phyloP scores from a whole-genome alignment of 2,113 vertebrate species.

The Thalassarche chlororhynchos region DNA sequence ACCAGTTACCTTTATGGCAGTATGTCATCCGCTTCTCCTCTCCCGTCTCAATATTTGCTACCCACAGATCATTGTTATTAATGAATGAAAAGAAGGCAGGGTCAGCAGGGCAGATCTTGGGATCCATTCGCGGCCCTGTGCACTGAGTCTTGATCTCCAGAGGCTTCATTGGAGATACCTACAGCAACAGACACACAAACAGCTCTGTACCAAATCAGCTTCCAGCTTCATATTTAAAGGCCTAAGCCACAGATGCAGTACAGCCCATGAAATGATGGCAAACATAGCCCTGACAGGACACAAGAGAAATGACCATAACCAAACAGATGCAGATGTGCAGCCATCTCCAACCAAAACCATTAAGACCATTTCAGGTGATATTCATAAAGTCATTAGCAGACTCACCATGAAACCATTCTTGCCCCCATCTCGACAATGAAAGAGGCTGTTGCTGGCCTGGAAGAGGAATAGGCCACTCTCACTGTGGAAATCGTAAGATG shows the following conservation, averaged over 20 bases:
- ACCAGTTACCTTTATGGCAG: slow-evolving; percentile 88
- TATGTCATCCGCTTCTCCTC: slow-evolving; percentile 90
- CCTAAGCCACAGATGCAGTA: background rate
- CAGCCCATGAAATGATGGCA: background rate
- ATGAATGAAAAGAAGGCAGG: slow-evolving; percentile 94
- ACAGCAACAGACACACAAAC: background rate
- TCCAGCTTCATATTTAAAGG: background rate
- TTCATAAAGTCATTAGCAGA: background rate
- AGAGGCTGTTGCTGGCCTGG: slow-evolving; percentile 98
- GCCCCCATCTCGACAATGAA: slow-evolving; percentile 93
- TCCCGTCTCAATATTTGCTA: slow-evolving; percentile 88
- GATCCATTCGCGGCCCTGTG: slow-evolving; percentile 94
- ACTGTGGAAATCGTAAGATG: slow-evolving; percentile 94
- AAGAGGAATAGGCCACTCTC: slow-evolving; percentile 96
- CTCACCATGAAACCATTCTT: slow-evolving; percentile 96
- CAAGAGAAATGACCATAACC: background rate
- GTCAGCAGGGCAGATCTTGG: slow-evolving; percentile 92
- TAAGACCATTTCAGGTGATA: background rate
- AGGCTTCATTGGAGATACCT: slow-evolving; percentile 94
- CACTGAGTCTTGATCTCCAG: slow-evolving; percentile 95
- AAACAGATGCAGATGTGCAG: background rate
- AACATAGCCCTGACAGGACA: background rate
- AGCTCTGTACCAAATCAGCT: background rate
- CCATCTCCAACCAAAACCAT: background rate
- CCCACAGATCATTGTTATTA: slow-evolving; percentile 95